Evolutionary conservation across 2,888 invertebrate genomes (phyloP).

Genomic region (Autographa pulchrina): DNA sequence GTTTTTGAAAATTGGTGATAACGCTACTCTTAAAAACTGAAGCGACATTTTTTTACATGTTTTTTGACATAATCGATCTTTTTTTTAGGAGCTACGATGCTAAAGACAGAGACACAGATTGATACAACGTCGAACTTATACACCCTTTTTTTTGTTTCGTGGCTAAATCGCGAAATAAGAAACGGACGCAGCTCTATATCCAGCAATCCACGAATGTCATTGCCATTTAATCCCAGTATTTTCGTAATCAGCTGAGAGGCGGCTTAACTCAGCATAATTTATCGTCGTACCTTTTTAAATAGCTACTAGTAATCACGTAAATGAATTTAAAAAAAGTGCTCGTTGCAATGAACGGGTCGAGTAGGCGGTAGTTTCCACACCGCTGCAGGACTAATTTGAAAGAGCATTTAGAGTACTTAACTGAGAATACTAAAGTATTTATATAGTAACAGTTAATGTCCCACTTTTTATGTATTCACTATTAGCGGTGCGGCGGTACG

Average conservation of each 20-base stretch:
- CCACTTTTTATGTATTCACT: conserved; percentile 46
- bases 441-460: conserved; percentile 37
- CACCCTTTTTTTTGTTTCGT: too few species aligned
- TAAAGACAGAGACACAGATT: too few species aligned
- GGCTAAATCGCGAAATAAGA: neutral
- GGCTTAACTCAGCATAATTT: neutral
- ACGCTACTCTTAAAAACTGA: too few species aligned
- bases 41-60: too few species aligned
- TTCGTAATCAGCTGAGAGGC: conserved; percentile 5
- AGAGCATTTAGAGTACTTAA: conserved; percentile 41
- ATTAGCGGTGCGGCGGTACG: conserved; percentile 16
- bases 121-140: too few species aligned
- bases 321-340: conserved; percentile 36
- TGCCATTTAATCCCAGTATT: neutral
- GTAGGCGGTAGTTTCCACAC: conserved; percentile 33
- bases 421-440: conserved; percentile 51
- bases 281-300: conserved; percentile 8
- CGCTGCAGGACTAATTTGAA: conserved; percentile 48
- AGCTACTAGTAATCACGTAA: conserved; percentile 20
- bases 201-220: conserved; percentile 1
- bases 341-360: conserved; percentile 26
- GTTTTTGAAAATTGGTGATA: too few species aligned
- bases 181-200: neutral
- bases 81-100: too few species aligned
- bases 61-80: too few species aligned